phyloP scores from a whole-genome alignment of 2,888 invertebrate species.

The Syrista parreyssii region DNA sequence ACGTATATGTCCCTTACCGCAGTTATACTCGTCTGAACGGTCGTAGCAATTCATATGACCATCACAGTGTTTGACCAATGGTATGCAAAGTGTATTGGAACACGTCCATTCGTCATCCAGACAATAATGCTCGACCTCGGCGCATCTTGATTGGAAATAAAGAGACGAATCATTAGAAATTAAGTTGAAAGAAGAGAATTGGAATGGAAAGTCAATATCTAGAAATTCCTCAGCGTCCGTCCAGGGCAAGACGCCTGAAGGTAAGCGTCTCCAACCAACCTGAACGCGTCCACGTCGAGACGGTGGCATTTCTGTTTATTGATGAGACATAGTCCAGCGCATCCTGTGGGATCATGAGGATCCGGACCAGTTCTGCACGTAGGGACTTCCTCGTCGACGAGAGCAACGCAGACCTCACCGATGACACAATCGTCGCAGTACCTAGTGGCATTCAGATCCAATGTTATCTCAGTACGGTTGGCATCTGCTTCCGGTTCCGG shows the following conservation, averaged over 20 bases:
- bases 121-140: conserved; percentile 72
- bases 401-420: conserved; percentile 73
- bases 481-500: conserved; percentile 13
- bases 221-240: neutral
- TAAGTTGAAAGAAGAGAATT: neutral
- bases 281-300: conserved; percentile 62
- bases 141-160: conserved; percentile 60
- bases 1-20: conserved; percentile 69
- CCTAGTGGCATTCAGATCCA: conserved; percentile 42
- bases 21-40: conserved; percentile 79
- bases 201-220: neutral
- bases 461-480: conserved; percentile 6
- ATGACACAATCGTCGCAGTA: conserved; percentile 57
- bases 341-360: conserved; percentile 72
- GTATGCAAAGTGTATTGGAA: conserved; percentile 77
- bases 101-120: conserved; percentile 77
- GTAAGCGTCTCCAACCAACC: conserved; percentile 37
- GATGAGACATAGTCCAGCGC: conserved; percentile 63
- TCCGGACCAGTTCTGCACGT: conserved; percentile 70
- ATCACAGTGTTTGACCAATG: conserved; percentile 75
- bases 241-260: neutral
- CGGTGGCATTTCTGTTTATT: conserved; percentile 64
- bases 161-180: neutral
- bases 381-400: conserved; percentile 72
- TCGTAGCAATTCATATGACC: conserved; percentile 81